A percentile compares a stretch with the other conserved stretches of the same genome.
Evolutionary conservation across 2,888 invertebrate genomes (phyloP).

Genomic region (Epistrophe grossulariae): DNA sequence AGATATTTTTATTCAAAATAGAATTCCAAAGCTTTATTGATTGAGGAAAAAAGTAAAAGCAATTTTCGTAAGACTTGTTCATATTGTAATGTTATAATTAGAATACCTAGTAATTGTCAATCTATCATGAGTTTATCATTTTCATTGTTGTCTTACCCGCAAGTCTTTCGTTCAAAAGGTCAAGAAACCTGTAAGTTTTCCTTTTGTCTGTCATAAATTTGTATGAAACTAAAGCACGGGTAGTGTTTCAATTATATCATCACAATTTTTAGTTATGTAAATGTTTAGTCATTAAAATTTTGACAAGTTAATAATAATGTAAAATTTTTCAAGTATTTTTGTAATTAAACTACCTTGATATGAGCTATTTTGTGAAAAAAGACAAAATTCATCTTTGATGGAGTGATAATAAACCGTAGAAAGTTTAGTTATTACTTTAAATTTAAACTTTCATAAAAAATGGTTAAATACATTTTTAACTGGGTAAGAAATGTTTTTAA

Average conservation of each 20-base stretch:
- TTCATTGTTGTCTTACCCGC: not conserved
- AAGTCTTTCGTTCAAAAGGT: not conserved
- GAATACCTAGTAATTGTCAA: not conserved
- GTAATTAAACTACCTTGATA: not conserved
- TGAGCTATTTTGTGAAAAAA: not conserved
- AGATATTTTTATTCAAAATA: not conserved
- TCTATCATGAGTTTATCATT: not conserved
- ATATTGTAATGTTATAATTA: not conserved
- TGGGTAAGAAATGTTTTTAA: no score
- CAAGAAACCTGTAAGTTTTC: not conserved
- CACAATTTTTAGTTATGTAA: not conserved
- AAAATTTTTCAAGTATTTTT: not conserved
- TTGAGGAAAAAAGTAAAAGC: not conserved
- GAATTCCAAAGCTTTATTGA: not conserved
- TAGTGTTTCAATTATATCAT: not conserved
- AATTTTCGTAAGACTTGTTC: not conserved
- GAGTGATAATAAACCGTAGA: not conserved
- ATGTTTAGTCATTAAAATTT: not conserved
- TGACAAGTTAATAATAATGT: not conserved
- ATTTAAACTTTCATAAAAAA: no score
- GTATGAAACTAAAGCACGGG: not conserved
- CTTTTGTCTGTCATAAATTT: not conserved
- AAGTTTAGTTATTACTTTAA: not conserved
- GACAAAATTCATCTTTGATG: not conserved
- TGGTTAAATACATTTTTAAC: no score